Conservation (phyloP, 2,113 vertebrate species). For the Odontesthes bonariensis region DNA sequence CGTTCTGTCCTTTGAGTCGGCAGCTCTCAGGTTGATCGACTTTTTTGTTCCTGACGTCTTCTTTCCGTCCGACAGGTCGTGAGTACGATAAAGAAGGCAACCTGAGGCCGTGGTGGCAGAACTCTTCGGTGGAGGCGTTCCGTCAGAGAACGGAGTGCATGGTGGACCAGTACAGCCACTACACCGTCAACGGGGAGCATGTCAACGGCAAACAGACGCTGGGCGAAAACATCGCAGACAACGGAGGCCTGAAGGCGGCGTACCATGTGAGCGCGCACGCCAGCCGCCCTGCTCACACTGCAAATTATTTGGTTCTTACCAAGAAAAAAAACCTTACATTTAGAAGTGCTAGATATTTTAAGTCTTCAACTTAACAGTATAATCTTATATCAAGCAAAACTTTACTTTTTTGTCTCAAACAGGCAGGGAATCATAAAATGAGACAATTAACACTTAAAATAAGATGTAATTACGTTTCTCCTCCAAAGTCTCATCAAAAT, state of each 20-base stretch:
- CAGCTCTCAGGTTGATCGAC: background rate
- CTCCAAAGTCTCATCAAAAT: too few relatives aligned
- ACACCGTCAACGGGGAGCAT: constrained; percentile 90
- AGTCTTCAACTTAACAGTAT: too few relatives aligned
- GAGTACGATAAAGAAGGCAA: constrained; percentile 98
- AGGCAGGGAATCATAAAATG: too few relatives aligned
- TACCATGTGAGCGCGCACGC: constrained; percentile 87
- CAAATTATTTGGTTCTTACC: too few relatives aligned
- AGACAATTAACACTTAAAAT: too few relatives aligned
- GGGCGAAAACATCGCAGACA: constrained; percentile 97
- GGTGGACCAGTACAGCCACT: constrained; percentile 90
- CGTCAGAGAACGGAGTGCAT: constrained; percentile 93
- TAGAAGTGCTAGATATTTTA: too few relatives aligned
- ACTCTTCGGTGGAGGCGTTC: constrained; percentile 92
- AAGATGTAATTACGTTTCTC: too few relatives aligned
- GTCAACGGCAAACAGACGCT: constrained; percentile 95
- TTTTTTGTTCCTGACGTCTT: background rate
- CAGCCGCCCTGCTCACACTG: background rate
- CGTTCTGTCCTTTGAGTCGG: too few relatives aligned
- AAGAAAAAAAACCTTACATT: too few relatives aligned
- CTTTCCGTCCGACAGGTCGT: constrained; percentile 80
- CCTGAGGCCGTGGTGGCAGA: constrained; percentile 96
- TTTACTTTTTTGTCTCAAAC: too few relatives aligned
- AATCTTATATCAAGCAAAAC: too few relatives aligned
- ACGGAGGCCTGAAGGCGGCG: constrained; percentile 95